Conservation (phyloP, 2,113 vertebrate species). For the Tylochromis polylepis region DNA sequence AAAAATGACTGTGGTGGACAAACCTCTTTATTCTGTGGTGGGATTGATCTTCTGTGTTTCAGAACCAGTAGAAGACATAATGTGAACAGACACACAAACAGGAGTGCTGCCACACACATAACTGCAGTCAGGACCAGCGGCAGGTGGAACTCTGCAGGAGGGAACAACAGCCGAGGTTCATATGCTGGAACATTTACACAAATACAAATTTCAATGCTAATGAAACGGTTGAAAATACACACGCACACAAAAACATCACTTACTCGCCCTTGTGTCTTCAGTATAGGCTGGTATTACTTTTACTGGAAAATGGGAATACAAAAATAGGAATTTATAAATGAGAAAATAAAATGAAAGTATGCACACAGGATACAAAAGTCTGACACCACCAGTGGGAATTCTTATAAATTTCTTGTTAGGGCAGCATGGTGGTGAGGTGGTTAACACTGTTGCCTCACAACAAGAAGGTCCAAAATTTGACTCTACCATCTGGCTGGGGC, state of each 20-base stretch:
- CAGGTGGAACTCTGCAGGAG: slow-evolving; percentile 14
- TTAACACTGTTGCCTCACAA: too few species aligned
- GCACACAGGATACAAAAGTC: not conserved
- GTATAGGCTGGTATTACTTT: not conserved
- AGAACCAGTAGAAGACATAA: slow-evolving; percentile 18
- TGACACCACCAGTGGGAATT: not conserved
- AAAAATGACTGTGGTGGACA: not conserved
- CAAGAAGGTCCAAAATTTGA: too few species aligned
- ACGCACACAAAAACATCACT: not conserved
- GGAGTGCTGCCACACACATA: slow-evolving; percentile 22
- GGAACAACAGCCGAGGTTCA: not conserved
- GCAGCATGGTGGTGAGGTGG: too few species aligned
- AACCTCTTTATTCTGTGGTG: slow-evolving; percentile 19
- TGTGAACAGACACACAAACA: slow-evolving; percentile 51
- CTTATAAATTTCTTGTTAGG: too few species aligned
- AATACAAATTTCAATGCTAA: not conserved
- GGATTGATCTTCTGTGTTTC: not conserved
- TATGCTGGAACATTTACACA: not conserved
- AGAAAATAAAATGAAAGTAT: not conserved
- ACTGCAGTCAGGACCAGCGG: slow-evolving; percentile 23
- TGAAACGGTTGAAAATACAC: not conserved
- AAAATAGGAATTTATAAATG: not conserved
- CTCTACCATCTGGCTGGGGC: too few species aligned
- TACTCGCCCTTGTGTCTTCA: not conserved
- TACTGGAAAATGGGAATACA: not conserved